phyloP scores from a whole-genome alignment of 2,888 invertebrate genomes.

The Folsomia candida region DNA sequence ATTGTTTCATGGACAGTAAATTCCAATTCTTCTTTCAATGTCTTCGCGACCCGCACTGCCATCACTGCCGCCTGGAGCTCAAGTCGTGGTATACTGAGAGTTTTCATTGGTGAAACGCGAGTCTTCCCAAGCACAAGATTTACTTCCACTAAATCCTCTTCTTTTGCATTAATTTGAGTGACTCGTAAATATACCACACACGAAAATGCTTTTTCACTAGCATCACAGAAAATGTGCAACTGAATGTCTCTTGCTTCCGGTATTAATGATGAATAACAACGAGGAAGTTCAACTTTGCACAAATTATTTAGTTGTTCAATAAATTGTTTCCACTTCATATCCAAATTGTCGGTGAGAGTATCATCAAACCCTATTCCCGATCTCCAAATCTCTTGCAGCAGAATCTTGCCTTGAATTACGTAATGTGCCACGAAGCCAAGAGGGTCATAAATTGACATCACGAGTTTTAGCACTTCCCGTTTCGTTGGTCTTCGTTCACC shows the following conservation, averaged over 20 bases:
- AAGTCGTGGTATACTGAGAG: no score
- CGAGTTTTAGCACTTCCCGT: constrained; percentile 10
- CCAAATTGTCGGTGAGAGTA: no score
- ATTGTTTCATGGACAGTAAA: no score
- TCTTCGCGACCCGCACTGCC: no score
- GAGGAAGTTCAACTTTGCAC: no score
- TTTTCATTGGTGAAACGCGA: constrained; percentile 19
- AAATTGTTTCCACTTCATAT: no score
- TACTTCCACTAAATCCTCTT: background rate
- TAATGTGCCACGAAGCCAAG: constrained; percentile 12
- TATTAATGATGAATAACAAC: constrained; percentile 11
- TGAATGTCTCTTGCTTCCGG: background rate
- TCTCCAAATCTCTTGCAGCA: constrained; percentile 14
- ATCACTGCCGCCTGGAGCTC: no score
- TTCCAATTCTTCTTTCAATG: no score
- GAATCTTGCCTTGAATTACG: constrained; percentile 7
- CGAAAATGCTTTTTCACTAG: constrained; percentile 21
- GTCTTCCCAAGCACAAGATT: constrained; percentile 17
- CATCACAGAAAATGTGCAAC: constrained; percentile 19
- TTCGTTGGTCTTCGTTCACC: constrained; percentile 15
- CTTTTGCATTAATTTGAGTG: background rate
- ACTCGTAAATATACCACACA: constrained; percentile 13
- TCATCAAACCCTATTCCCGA: no score
- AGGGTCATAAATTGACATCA: constrained; percentile 23
- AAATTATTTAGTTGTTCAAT: no score